Conservation (phyloP, 2,113 vertebrate genomes). For the Ceuthmochares aereus region DNA sequence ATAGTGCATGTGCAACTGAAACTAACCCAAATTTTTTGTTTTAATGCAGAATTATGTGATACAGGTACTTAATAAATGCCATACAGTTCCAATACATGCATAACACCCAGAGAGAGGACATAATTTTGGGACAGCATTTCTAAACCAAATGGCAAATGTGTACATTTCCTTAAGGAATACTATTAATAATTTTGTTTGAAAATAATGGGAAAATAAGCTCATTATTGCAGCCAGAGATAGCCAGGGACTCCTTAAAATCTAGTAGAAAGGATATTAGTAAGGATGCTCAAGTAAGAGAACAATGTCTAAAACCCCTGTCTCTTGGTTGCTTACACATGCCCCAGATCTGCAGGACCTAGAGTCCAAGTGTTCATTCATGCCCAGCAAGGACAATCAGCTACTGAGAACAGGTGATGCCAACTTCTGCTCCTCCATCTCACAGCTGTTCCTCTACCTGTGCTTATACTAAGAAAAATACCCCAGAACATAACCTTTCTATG, state of each 20-base stretch:
- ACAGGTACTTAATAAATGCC: neutral
- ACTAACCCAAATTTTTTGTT: neutral
- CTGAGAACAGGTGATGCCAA: neutral
- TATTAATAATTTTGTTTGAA: neutral
- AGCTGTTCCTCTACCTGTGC: neutral
- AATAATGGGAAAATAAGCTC: slow-evolving; percentile 41
- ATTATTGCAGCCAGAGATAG: neutral
- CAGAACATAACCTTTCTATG: neutral
- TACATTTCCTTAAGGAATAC: neutral
- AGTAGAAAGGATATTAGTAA: neutral
- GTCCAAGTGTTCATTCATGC: neutral
- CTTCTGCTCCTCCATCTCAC: neutral
- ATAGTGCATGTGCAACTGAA: neutral
- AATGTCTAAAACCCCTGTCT: neutral
- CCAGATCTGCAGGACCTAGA: neutral
- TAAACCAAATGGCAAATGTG: neutral
- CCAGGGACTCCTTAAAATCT: neutral
- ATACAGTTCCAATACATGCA: neutral
- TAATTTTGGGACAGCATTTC: neutral
- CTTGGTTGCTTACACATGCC: neutral
- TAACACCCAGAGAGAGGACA: neutral
- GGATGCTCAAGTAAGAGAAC: neutral
- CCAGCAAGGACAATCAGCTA: neutral
- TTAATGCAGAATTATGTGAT: neutral
- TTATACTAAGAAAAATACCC: neutral